Evolutionary conservation across 1,140 invertebrate genomes (phyloP), one percentile per base, ranked within the genome.

Genomic region (Scylla paramamosain): DNA sequence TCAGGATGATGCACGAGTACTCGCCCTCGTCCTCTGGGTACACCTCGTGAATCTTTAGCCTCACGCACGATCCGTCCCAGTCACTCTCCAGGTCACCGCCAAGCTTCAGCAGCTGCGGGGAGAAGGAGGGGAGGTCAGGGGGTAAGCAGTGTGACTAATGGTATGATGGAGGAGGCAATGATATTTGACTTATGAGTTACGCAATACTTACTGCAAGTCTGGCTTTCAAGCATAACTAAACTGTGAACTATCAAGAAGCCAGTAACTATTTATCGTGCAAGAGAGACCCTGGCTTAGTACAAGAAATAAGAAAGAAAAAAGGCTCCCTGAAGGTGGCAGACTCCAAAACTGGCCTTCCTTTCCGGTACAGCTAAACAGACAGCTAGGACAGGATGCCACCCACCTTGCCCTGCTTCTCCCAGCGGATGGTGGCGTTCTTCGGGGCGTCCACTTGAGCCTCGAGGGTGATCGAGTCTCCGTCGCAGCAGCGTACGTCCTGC

Each of bases 11-110:
- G 96, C 98, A 99, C 0, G 98, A 98, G 96, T 99, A 99, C 96
- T 98, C 98, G n/a, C 98, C 98, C 96, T 98, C 98, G 96, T 99
- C 98, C 96, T 99, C 98, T 0, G 98, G 98, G 96, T 98, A 98
- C 28, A 98, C 98, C 93, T 98, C 98, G 14, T 97, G 97, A 96
- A 99, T 99, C 93, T 97, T 97, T 39, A 99, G 97, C 29, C 97
- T 97, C 59, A 98, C 98, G 0, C 97, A 97, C 39, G 98, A 97
- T 0, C 98, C 98, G 92, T 98, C 98, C 96, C 97, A 98, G 29
- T 98, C 97, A 45, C 97, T 97, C 59, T 97, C 97, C 96, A 98
- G 98, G 96, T 98, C 98, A 25, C 97, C 97, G 86, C 98, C 98
- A 90, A 98, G 97, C 16, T 97, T 97, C 48, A 98, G 96, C 91